Base-by-base conservation (phyloP, 1,140 invertebrate genomes). In the Drosophila tsacasi region DNA sequence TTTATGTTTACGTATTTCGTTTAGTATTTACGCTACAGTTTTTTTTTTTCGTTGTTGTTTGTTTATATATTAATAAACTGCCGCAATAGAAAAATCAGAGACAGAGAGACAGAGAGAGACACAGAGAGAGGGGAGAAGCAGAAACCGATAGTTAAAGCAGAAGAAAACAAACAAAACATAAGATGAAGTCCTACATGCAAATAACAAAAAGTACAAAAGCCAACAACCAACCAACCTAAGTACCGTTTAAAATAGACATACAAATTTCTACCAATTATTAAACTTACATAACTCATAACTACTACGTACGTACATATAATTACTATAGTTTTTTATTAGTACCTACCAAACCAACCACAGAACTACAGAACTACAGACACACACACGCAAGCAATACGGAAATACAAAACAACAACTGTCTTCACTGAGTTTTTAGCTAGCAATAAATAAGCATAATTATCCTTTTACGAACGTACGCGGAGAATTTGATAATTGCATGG, bases 221-320 rank as follows among this genome's bases (percentile, higher is more conserved):
- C 85, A 90, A 90, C 85, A 90, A 90, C 85, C 86, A 90, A 90
- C 85, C 85, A 90, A 90, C 85, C 86, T 90, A 90, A 91, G 86
- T 90, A 90, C 85, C 85, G 86, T 63, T 90, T 80, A 91, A 57
- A 76, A 82, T 91, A 90, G 78, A 89, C 75, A 90, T 90, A 84
- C 67, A 73, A 72, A 73, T 61, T 57, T 73, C 71, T 73, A 71
- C 79, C 60, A 82, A 72, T 65, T 64, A 81, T 59, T 39, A 57
- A 76, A 60, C 42, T 52, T 63, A 55, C 57, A 52, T 68, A 81
- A 76, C 66, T 59, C 58, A 79, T 81, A 81, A 44, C 52, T 64
- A 79, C 64, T 79, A 78, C 73, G 71, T 60, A 68, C 55, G 72
- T 68, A 62, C 64, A 57, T 57, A 65, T 44, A 40, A 87, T 80